These are phyloP conservation scores for Gryllus longicercus DNA, from an alignment of 2,888 invertebrate species.

Conservation along the genomic window DNA sequence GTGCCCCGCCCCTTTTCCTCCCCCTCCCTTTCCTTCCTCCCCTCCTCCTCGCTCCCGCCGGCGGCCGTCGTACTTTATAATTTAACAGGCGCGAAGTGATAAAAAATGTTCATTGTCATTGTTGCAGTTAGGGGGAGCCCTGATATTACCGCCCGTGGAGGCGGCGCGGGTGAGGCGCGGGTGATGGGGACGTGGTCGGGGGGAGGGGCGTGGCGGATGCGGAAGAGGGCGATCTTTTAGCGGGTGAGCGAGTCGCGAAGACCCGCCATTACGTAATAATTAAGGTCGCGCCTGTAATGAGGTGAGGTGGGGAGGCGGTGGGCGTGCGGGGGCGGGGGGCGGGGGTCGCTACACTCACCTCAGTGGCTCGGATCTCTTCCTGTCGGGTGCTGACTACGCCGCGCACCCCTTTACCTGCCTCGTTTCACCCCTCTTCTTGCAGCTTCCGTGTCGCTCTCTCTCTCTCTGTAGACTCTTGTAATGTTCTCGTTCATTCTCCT, in stretches of 20 bases:
- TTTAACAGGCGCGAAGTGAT: conserved; percentile 8
- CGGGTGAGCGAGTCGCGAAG: neutral
- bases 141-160: neutral
- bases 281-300: conserved; percentile 1
- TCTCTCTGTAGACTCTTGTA: too few relatives aligned
- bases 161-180: neutral
- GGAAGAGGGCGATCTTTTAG: neutral
- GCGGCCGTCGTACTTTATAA: neutral
- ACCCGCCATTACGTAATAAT: conserved; percentile 11
- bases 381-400: too few relatives aligned
- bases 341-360: neutral
- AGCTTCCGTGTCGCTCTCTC: too few relatives aligned
- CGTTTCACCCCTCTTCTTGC: too few relatives aligned
- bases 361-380: neutral
- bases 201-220: too few relatives aligned
- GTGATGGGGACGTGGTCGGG: neutral
- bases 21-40: too few relatives aligned
- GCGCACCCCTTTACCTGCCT: too few relatives aligned
- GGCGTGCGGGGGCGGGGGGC: neutral
- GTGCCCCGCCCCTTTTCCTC: too few relatives aligned
- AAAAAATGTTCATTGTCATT: neutral
- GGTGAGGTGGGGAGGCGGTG: neutral
- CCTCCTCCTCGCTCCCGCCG: neutral
- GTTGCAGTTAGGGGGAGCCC: neutral
- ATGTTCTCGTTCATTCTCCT: too few relatives aligned